Base-by-base conservation (phyloP, 2,888 invertebrate genomes). In the Tiphia femorata region DNA sequence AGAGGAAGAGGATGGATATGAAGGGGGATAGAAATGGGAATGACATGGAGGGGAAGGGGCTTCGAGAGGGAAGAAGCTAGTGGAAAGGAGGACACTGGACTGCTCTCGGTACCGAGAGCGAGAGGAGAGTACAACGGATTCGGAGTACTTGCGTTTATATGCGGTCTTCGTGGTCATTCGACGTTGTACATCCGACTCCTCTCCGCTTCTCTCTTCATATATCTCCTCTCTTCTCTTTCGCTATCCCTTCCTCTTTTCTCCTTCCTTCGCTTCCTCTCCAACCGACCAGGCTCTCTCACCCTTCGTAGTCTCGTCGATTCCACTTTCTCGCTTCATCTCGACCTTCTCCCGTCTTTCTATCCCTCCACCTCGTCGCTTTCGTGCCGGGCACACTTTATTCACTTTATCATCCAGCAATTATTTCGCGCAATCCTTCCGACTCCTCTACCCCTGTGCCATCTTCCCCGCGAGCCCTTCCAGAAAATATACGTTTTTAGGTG, bases 401-500 rank as follows among this genome's bases (percentile, higher is more conserved):
- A 69, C 65, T 77, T 73, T 76, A 73, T 76, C 75, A 77, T 76
- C 65, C 54, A 53, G 64, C 72, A 76, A 77, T 77, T 76, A 77
- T 76, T 77, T 73, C 65, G 63, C 50, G 50, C 16, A 42, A 27
- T 38, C 35, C 38, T 41, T 42, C 33, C 38, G 23, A 29, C 35
- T 49, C 47, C 52, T 49, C 43, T 43, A 58, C 53, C 38, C 42
- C 49, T 43, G 46, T 47, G 56, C 42, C 57, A 44, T 49, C 46
- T 50, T 49, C 49, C 38, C 16, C 48, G n/a, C 50, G 5, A 54
- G 33, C 51, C 59, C 47, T 64, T 67, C 64, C 64, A 67, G 67
- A 72, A 76, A 75, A 75, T 76, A 76, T 75, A 78, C 67, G 67
- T 69, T 68, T 60, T 72, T 67, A 75, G 73, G 74, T 68, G 71